phyloP scores from a whole-genome alignment of 2,113 vertebrate species.

The Hystrix brachyura region DNA sequence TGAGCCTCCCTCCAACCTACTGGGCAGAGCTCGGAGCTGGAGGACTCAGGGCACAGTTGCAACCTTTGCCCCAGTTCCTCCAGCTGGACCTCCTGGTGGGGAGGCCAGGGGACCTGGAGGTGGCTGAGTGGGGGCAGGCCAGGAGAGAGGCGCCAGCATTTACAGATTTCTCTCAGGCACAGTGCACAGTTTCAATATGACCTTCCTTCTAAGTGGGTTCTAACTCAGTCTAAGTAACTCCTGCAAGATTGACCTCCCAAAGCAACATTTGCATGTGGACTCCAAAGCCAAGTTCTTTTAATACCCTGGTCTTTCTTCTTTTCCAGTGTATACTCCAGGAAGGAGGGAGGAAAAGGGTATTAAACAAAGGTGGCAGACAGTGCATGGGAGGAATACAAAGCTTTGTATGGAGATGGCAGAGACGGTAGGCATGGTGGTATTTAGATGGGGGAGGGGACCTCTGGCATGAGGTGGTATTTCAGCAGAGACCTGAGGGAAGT shows the following conservation, averaged over 20 bases:
- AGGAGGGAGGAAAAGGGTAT: no score
- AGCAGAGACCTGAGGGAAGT: background rate
- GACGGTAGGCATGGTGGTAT: accelerated
- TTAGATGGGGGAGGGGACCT: background rate
- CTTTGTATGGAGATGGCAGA: background rate
- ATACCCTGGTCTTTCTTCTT: background rate
- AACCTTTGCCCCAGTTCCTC: background rate
- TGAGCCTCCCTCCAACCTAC: background rate
- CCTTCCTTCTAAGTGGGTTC: background rate
- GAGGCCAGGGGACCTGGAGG: background rate
- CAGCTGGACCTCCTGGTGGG: background rate
- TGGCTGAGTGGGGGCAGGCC: background rate
- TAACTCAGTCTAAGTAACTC: background rate
- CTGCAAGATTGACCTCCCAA: accelerated
- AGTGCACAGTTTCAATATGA: accelerated
- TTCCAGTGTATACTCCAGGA: no score
- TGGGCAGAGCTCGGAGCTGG: background rate
- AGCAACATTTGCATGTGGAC: background rate
- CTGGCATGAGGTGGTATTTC: background rate
- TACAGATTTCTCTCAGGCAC: background rate
- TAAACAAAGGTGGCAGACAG: background rate
- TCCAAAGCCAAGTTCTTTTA: background rate
- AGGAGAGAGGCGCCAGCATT: background rate
- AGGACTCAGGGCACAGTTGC: background rate
- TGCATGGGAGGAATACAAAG: background rate